Conservation (phyloP, 2,888 invertebrate genomes). For the Venustoraphidia nigricollis region DNA sequence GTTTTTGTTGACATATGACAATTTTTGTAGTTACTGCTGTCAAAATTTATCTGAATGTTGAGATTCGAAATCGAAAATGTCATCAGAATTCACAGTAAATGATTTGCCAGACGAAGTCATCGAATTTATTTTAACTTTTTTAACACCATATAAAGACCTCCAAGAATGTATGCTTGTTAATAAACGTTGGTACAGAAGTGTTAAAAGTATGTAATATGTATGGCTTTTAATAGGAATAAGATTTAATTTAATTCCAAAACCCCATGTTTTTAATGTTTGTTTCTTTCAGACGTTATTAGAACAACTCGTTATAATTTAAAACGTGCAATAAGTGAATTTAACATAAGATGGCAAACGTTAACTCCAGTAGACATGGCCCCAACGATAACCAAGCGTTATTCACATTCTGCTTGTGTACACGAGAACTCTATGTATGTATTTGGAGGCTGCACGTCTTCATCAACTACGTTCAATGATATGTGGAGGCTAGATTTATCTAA, state of each 20-base stretch:
- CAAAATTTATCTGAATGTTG: slow-evolving; percentile 1
- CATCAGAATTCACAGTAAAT: slow-evolving; percentile 28
- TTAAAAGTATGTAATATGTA: slow-evolving; percentile 76
- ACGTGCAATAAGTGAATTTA: slow-evolving; percentile 60
- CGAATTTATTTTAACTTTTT: slow-evolving; percentile 76
- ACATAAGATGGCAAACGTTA: slow-evolving; percentile 57
- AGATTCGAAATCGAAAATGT: neutral
- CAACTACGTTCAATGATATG: slow-evolving; percentile 92
- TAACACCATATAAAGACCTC: slow-evolving; percentile 83
- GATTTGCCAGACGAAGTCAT: slow-evolving; percentile 86
- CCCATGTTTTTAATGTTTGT: neutral
- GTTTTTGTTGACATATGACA: neutral
- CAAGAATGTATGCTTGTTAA: slow-evolving; percentile 75
- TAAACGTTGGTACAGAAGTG: slow-evolving; percentile 71
- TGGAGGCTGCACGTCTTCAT: slow-evolving; percentile 88
- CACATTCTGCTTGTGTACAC: slow-evolving; percentile 75
- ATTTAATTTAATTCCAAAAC: neutral
- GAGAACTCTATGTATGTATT: slow-evolving; percentile 86
- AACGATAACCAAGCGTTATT: slow-evolving; percentile 80
- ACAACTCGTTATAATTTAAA: slow-evolving; percentile 58
- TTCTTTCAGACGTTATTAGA: slow-evolving; percentile 55
- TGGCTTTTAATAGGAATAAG: neutral
- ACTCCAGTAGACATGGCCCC: slow-evolving; percentile 41
- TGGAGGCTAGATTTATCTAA: slow-evolving; percentile 85
- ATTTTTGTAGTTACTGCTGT: neutral